Base-by-base conservation (phyloP, 1,140 invertebrate genomes). In the Carcinoscorpius rotundicauda region DNA sequence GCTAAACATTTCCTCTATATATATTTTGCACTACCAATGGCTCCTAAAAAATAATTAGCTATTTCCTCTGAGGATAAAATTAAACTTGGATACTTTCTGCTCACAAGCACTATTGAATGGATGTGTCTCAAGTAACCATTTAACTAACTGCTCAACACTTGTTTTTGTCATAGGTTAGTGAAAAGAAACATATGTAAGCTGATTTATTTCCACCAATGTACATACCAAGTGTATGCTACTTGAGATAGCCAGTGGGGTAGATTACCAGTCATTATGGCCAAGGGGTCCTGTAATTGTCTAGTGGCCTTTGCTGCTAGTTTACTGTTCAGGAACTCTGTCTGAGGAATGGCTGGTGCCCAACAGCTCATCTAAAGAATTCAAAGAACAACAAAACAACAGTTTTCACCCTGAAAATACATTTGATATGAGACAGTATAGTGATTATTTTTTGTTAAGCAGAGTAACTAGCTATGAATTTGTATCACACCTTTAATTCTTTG, bases 181-280 rank as follows among this genome's bases (percentile, higher is more conserved):
- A 29, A 1, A 29, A 29, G 29, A 29, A 29, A 29, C 29, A 29
- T 29, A 29, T 29, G 29, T 29, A 29, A 29, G 29, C 29, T 29
- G 29, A 29, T 29, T 29, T 29, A 29, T 29, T 29, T 29, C 29
- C 29, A 29, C 29, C 29, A 29, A 29, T 29, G 2, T 29, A 76
- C 82, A 82, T 72, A 88, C 86, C 92, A 96, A 61, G 87, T 87
- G 73, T 88, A 86, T 65, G 91, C 91, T 61, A 98, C 89, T 79
- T 97, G 92, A 72, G 91, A 89, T 51, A 98, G 78, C 96, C 96
- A 98, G 52, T 85, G 84, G 0, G 95, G 95, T 61, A 98, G 78
- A 80, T 97, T 97, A 69, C 94, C 94, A 5, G 94, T 97, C 92
- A 98, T 96, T 61, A 98, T 95, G 0, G 98, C 92, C 53, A 98